Conservation (phyloP, 2,888 invertebrate species). For the Lasius fuliginosus region DNA sequence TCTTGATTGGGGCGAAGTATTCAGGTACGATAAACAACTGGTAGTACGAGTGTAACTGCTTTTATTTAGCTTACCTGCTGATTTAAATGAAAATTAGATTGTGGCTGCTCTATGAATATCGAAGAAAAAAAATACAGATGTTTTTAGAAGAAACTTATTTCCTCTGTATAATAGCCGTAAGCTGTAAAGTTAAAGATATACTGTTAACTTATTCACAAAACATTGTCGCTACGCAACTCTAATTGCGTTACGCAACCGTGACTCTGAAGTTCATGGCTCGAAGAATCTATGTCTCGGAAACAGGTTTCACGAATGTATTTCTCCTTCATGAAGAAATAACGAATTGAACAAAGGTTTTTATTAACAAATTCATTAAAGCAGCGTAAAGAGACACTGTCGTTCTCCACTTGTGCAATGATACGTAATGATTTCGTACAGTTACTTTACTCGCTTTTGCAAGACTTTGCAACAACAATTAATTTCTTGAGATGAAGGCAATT, state of each 20-base stretch:
- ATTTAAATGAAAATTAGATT: conserved; percentile 11
- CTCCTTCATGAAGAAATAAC: conserved; percentile 47
- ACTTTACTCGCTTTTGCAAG: conserved; percentile 10
- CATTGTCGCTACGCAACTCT: not conserved
- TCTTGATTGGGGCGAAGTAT: conserved; percentile 92
- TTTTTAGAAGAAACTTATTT: not conserved
- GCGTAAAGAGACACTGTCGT: conserved; percentile 44
- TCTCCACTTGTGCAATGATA: conserved; percentile 50
- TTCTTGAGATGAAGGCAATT: not conserved
- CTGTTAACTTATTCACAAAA: not conserved
- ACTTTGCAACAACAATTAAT: not conserved
- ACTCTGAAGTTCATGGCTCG: conserved; percentile 62
- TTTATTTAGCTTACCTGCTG: not conserved
- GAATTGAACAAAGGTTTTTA: conserved; percentile 25
- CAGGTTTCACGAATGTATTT: conserved; percentile 46
- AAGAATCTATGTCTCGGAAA: not conserved
- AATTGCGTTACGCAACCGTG: conserved; percentile 33
- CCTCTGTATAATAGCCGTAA: not conserved
- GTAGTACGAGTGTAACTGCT: not conserved
- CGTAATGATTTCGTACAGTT: conserved; percentile 32
- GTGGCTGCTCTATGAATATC: not conserved
- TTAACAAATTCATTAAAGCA: conserved; percentile 46
- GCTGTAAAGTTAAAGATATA: not conserved
- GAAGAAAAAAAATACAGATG: not conserved
- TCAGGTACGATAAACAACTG: conserved; percentile 89